Base-by-base conservation (phyloP, 2,888 invertebrate species). In the Microctonus brassicae region DNA sequence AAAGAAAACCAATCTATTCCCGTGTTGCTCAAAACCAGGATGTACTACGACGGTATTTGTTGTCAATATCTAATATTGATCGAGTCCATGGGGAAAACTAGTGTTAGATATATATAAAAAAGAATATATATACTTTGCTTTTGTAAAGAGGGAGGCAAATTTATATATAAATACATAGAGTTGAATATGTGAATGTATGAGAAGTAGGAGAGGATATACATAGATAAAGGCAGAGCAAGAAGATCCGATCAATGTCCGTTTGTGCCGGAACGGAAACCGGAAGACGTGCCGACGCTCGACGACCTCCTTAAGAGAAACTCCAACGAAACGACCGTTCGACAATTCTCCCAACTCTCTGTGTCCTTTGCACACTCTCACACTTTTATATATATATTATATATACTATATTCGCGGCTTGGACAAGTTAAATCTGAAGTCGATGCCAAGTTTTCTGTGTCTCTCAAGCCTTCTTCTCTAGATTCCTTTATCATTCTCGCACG, bases 201-300 rank as follows among this genome's bases (percentile, higher is more conserved):
- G 34, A 34, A 60, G 60, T 20, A 34, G 58, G 26, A 22, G 20
- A 69, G 33, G n/a, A 47, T 47, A 47, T 47, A 47, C 17, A 47
- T 17, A 17, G 17, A 47, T 17, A 9, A 7, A 47, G 39, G 17
- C 29, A 7, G 7, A 29, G 29, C 72, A 58, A 47, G 64, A 68
- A 79, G 78, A 81, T 81, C 77, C 80, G 79, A 84, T 84, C 81
- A 80, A 80, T 79, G 82, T 79, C 80, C 78, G 72, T 78, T 74
- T 74, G 70, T 73, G 67, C 67, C 66, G 63, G 63, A 42, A 63
- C 67, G 55, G 62, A 74, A 70, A 78, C 79, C 77, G 81, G 79
- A 83, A 82, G 79, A 80, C 79, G 75, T 78, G 79, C 78, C 69
- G 57, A 66, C 55, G 77, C 78, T 78, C 80, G 81, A 47, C 47